Evolutionary conservation across 2,888 invertebrate genomes (phyloP).

Genomic region (Subacronicta megacephala): DNA sequence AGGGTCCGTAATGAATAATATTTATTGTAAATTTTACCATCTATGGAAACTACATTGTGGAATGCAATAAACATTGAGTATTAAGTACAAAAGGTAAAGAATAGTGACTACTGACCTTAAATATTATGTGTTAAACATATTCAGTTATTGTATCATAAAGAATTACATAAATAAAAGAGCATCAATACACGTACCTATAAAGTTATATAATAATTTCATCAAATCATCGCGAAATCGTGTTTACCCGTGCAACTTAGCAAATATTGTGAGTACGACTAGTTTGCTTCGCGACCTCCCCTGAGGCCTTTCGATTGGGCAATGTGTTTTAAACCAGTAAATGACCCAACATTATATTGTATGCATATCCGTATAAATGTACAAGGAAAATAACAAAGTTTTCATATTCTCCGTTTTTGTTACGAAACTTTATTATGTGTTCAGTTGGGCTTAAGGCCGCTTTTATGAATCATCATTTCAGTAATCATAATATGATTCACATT

Average conservation of each 20-base stretch:
- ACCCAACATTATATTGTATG: slow-evolving; percentile 22
- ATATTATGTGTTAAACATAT: too few species aligned
- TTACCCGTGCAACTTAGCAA: slow-evolving; percentile 25
- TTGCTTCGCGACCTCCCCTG: slow-evolving; percentile 28
- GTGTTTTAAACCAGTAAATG: slow-evolving; percentile 2
- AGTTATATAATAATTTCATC: slow-evolving; percentile 39
- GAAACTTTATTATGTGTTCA: neutral
- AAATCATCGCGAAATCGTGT: slow-evolving; percentile 37
- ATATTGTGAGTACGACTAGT: slow-evolving; percentile 39
- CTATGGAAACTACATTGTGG: too few species aligned
- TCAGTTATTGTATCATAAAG: neutral
- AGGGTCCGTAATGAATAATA: too few species aligned
- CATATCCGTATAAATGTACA: slow-evolving; percentile 24
- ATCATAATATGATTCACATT: too few species aligned
- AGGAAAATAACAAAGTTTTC: slow-evolving; percentile 14
- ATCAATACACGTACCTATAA: slow-evolving; percentile 11
- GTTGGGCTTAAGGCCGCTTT: too few species aligned
- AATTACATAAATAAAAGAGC: too few species aligned
- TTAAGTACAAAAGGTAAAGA: too few species aligned
- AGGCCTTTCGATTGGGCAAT: slow-evolving; percentile 40
- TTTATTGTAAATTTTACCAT: too few species aligned
- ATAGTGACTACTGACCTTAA: too few species aligned
- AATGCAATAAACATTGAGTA: too few species aligned
- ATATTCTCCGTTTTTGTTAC: slow-evolving; percentile 21
- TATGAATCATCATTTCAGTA: too few species aligned